A percentile compares a stretch with the other conserved stretches of the same genome.
phyloP scores from a whole-genome alignment of 2,888 invertebrate species.

The Nephrotoma appendiculata region DNA sequence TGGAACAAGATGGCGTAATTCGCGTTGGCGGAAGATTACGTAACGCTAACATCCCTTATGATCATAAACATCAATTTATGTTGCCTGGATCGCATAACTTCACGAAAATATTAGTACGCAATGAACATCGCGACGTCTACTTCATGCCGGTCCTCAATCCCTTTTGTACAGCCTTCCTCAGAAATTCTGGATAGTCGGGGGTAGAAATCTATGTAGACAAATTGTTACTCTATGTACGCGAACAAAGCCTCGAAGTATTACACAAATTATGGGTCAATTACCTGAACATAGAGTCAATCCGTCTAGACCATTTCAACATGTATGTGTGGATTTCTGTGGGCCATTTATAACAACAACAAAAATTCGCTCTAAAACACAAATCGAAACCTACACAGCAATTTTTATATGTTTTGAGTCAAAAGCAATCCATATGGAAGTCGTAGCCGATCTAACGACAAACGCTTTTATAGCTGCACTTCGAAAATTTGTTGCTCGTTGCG shows the following conservation, averaged over 20 bases:
- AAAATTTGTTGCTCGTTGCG: slow-evolving; percentile 12
- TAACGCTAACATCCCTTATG: too few species aligned
- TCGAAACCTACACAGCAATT: slow-evolving; percentile 12
- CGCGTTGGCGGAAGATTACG: too few species aligned
- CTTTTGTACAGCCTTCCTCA: slow-evolving; percentile 8
- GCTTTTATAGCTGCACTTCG: slow-evolving; percentile 13
- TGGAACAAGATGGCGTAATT: too few species aligned
- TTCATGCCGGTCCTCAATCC: slow-evolving; percentile 5
- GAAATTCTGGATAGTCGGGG: slow-evolving; percentile 12
- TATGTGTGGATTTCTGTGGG: slow-evolving; percentile 11
- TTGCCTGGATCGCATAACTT: background rate
- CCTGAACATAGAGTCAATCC: slow-evolving; percentile 10
- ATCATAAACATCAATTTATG: too few species aligned
- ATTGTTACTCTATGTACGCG: slow-evolving; percentile 11
- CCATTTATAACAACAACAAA: slow-evolving; percentile 6
- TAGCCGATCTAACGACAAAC: too few species aligned
- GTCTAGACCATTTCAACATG: slow-evolving; percentile 8
- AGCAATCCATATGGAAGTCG: too few species aligned
- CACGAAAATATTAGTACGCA: background rate
- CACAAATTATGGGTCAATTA: slow-evolving; percentile 13
- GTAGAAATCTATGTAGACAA: slow-evolving; percentile 7
- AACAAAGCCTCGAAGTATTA: slow-evolving; percentile 10
- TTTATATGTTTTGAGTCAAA: slow-evolving; percentile 13
- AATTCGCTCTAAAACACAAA: slow-evolving; percentile 7
- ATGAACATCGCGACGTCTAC: background rate